These are phyloP conservation scores for Dysidea cf. avara DNA, from an alignment of 37 sponge, comb jelly and placozoan species.

Conservation along the genomic window DNA sequence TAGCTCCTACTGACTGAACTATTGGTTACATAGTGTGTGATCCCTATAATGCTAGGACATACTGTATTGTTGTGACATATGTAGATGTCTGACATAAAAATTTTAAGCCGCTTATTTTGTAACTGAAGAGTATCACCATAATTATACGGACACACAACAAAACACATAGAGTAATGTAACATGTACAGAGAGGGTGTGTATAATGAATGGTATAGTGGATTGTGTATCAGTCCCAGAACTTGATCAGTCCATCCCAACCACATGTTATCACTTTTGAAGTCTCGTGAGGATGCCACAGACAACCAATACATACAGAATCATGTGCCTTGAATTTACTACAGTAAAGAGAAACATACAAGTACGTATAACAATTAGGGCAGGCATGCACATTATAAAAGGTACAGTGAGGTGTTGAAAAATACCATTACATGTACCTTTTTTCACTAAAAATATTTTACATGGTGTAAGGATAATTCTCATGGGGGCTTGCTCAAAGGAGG, in stretches of 20 bases:
- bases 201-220: not conserved
- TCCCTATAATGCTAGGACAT: too few species aligned
- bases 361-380: not conserved
- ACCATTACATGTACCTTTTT: slow-evolving; percentile 7
- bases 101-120: too few species aligned
- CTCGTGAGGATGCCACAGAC: slow-evolving; percentile 95
- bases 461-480: too few species aligned
- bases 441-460: not conserved
- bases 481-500: too few species aligned
- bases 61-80: too few species aligned
- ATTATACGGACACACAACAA: too few species aligned
- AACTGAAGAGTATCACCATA: too few species aligned
- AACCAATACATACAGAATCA: slow-evolving; percentile 92
- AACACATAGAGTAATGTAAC: not conserved
- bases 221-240: slow-evolving; percentile 90
- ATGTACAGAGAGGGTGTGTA: not conserved
- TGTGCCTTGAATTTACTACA: slow-evolving; percentile 94
- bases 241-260: slow-evolving; percentile 97
- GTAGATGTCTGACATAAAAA: too few species aligned
- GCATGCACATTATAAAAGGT: not conserved
- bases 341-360: not conserved
- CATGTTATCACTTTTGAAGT: slow-evolving; percentile 95
- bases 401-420: not conserved
- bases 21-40: too few species aligned
- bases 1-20: too few species aligned